Evolutionary conservation across 1,140 invertebrate species (phyloP).

Genomic region (Drosophila nebulosa): DNA sequence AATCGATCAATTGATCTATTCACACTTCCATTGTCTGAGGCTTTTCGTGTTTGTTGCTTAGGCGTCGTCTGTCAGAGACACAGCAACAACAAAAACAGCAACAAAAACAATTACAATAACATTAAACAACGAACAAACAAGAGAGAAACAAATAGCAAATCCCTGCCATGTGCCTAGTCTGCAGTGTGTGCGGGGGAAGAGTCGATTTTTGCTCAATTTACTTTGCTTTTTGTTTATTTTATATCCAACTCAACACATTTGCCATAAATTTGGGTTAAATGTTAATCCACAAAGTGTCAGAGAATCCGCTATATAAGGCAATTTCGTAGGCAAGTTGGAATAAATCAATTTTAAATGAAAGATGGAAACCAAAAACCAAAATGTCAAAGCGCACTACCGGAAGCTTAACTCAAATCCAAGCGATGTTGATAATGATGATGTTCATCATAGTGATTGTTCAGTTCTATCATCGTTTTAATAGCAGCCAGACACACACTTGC

Average conservation of each 20-base stretch:
- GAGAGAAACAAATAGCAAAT: neutral
- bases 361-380: conserved; percentile 24
- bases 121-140: neutral
- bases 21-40: conserved; percentile 66
- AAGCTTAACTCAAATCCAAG: conserved; percentile 52
- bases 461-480: conserved; percentile 30
- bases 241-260: conserved; percentile 37
- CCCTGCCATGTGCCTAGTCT: neutral
- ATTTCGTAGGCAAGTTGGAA: neutral
- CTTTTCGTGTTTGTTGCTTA: conserved; percentile 15
- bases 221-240: conserved; percentile 20
- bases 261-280: conserved; percentile 49
- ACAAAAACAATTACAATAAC: neutral
- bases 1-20: conserved; percentile 52
- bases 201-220: conserved; percentile 44
- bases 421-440: neutral
- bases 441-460: conserved; percentile 31
- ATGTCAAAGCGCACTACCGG: conserved; percentile 56
- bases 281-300: conserved; percentile 31
- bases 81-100: neutral
- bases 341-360: neutral
- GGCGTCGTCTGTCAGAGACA: neutral
- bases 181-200: conserved; percentile 19
- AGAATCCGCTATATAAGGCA: neutral
- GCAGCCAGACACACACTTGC: conserved; percentile 44